These are phyloP conservation scores for Disparrhopalites patrizii DNA, from an alignment of 2,888 invertebrate species.

Conservation along the genomic window DNA sequence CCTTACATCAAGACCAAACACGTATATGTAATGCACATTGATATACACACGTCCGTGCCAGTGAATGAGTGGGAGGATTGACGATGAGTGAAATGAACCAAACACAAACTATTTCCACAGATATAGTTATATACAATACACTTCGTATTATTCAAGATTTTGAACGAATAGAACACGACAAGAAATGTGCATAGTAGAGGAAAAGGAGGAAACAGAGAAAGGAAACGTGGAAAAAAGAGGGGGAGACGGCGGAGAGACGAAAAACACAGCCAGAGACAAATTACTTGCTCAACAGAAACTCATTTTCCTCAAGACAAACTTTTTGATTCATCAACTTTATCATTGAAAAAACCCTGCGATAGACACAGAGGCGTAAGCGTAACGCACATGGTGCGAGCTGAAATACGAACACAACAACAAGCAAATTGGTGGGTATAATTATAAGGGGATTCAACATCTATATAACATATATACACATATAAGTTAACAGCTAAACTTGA, in stretches of 20 bases:
- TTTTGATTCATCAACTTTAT: constrained; percentile 30
- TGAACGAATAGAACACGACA: background rate
- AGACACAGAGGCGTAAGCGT: background rate
- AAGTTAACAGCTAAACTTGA: too few relatives aligned
- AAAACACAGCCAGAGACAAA: constrained; percentile 12
- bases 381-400: too few relatives aligned
- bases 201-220: background rate
- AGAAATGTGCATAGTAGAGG: background rate
- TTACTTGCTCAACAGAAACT: constrained; percentile 19
- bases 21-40: too few relatives aligned
- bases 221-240: background rate
- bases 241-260: background rate
- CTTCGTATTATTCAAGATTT: constrained; percentile 7
- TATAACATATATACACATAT: too few relatives aligned
- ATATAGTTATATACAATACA: background rate
- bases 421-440: too few relatives aligned
- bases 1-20: too few relatives aligned
- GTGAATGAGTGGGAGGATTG: constrained; percentile 13
- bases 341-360: background rate
- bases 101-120: constrained; percentile 14
- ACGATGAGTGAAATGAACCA: constrained; percentile 25
- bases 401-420: too few relatives aligned
- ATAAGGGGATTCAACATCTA: too few relatives aligned
- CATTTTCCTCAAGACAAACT: constrained; percentile 15
- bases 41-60: too few relatives aligned